These are phyloP conservation scores for Nerophis lumbriciformis DNA, from an alignment of 2,113 vertebrate genomes.

Conservation along the genomic window DNA sequence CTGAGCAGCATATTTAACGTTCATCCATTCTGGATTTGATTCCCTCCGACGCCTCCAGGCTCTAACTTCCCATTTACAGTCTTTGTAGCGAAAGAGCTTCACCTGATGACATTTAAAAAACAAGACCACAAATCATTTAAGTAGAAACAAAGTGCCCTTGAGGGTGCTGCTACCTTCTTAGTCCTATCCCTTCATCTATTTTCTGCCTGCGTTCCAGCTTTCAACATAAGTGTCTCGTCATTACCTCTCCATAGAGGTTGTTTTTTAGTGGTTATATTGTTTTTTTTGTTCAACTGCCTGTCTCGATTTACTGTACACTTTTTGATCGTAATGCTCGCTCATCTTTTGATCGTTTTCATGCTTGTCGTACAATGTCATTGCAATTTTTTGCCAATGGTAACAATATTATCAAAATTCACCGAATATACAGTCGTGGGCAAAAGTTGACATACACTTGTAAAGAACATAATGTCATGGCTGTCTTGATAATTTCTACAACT, in stretches of 20 bases:
- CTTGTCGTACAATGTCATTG: too few relatives aligned
- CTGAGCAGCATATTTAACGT: not conserved
- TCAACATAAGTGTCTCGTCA: not conserved
- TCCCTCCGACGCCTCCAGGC: not conserved
- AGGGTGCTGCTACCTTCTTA: not conserved
- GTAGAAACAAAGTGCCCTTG: not conserved
- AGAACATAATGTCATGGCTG: too few relatives aligned
- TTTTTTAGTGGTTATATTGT: not conserved
- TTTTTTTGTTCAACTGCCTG: too few relatives aligned
- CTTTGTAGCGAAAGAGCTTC: slow-evolving; percentile 5
- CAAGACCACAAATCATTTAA: slow-evolving; percentile 21
- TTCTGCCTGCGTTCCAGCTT: not conserved
- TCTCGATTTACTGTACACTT: too few relatives aligned
- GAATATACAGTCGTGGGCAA: too few relatives aligned
- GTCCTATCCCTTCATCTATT: not conserved
- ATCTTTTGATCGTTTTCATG: too few relatives aligned
- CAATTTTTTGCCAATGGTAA: too few relatives aligned
- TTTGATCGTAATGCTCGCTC: too few relatives aligned
- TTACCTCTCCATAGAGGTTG: not conserved
- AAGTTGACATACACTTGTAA: too few relatives aligned
- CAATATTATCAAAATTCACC: too few relatives aligned
- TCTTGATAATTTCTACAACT: too few relatives aligned
- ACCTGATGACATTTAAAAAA: slow-evolving; percentile 28
- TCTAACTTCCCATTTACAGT: slow-evolving; percentile 1
- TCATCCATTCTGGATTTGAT: not conserved